These are phyloP conservation scores for Glossophaga mutica DNA, from an alignment of 2,797 vertebrate genomes.

Conservation along the genomic window DNA sequence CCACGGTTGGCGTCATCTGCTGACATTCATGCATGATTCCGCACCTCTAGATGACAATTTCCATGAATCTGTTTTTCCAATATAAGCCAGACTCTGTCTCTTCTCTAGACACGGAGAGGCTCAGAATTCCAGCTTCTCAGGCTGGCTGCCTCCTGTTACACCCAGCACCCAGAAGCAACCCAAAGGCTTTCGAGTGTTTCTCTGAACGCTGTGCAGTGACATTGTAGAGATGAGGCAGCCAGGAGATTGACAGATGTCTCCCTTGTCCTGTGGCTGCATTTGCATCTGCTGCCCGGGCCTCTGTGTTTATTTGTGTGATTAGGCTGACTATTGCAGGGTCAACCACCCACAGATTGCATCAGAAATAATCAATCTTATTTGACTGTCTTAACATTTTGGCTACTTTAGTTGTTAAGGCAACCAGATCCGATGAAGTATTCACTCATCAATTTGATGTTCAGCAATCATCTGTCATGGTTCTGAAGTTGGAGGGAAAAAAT, in stretches of 20 bases:
- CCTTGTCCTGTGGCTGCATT: slow-evolving; percentile 27
- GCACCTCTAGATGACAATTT: slow-evolving; percentile 42
- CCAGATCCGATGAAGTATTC: slow-evolving; percentile 65
- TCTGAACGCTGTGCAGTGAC: background rate
- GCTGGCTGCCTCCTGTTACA: slow-evolving; percentile 21
- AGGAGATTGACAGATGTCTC: slow-evolving; percentile 9
- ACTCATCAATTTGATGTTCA: slow-evolving; percentile 67
- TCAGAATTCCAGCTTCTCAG: slow-evolving; percentile 7
- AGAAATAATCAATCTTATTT: slow-evolving; percentile 68
- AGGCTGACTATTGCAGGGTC: slow-evolving; percentile 53
- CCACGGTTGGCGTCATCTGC: background rate
- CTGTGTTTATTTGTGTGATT: slow-evolving; percentile 25
- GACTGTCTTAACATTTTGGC: slow-evolving; percentile 75
- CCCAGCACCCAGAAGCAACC: slow-evolving; percentile 31
- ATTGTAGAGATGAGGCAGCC: background rate
- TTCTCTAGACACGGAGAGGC: slow-evolving; percentile 30
- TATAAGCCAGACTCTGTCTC: slow-evolving; percentile 47
- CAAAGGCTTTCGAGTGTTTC: background rate
- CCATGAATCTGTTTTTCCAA: slow-evolving; percentile 42
- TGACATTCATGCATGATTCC: slow-evolving; percentile 70
- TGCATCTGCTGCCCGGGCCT: background rate
- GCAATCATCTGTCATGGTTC: slow-evolving; percentile 62
- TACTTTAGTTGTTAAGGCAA: slow-evolving; percentile 76
- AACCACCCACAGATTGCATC: slow-evolving; percentile 60
- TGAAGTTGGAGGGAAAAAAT: slow-evolving; percentile 15